These are phyloP conservation scores for Aricia artaxerxes DNA, from an alignment of 2,888 invertebrate species.

Conservation along the genomic window DNA sequence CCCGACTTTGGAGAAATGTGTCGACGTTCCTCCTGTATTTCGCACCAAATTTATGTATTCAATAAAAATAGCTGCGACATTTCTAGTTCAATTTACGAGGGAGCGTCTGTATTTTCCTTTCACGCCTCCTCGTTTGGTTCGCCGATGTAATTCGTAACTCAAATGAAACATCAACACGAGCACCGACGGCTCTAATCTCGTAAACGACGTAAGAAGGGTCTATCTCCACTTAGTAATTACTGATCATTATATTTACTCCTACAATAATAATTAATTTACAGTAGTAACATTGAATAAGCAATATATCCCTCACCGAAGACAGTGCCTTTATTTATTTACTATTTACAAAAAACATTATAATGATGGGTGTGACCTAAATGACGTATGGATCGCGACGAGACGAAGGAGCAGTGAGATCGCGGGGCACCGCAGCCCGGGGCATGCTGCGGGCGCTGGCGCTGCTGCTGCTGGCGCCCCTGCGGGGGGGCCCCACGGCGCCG, in stretches of 20 bases:
- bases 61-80: slow-evolving; percentile 13
- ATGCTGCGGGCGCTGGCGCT: slow-evolving; percentile 42
- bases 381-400: slow-evolving; percentile 42
- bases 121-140: not conserved
- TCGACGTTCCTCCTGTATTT: not conserved
- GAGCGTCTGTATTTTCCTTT: not conserved
- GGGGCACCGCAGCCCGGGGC: slow-evolving; percentile 51
- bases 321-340: slow-evolving; percentile 2
- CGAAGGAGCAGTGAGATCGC: slow-evolving; percentile 54
- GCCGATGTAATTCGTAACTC: not conserved
- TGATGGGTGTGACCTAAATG: slow-evolving; percentile 17
- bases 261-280: not conserved
- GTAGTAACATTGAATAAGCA: not conserved
- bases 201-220: not conserved
- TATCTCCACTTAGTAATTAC: not conserved
- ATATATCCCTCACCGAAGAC: not conserved
- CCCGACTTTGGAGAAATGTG: not conserved
- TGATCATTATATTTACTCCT: not conserved
- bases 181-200: not conserved
- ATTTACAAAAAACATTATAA: not conserved
- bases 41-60: slow-evolving; percentile 21
- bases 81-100: not conserved
- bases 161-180: not conserved
- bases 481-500: slow-evolving; percentile 49
- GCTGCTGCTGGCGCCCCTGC: slow-evolving; percentile 55